These are phyloP conservation scores for Tryphoninae sp. DNA, from an alignment of 2,888 invertebrate species.

Conservation along the genomic window DNA sequence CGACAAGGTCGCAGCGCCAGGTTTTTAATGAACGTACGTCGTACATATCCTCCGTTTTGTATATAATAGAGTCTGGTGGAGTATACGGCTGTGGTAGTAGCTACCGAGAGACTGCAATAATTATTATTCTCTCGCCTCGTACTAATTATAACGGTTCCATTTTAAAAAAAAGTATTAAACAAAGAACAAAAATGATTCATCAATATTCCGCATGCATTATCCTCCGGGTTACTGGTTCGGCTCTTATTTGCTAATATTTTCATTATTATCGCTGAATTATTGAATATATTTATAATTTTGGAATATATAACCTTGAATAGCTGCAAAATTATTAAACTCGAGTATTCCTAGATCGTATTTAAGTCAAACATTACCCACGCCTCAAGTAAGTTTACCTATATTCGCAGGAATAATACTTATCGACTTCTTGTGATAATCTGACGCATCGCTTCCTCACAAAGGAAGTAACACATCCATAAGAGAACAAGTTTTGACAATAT, in stretches of 20 bases:
- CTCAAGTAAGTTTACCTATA: too few relatives aligned
- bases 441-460: too few relatives aligned
- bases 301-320: background rate
- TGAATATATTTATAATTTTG: constrained; percentile 40
- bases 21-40: constrained; percentile 13
- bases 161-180: background rate
- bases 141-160: constrained; percentile 38
- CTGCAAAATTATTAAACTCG: background rate
- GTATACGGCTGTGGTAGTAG: constrained; percentile 20
- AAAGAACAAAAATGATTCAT: constrained; percentile 17
- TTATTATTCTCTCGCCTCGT: constrained; percentile 22
- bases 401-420: background rate
- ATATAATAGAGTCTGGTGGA: background rate
- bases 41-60: constrained; percentile 17
- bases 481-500: too few relatives aligned
- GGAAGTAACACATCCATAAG: too few relatives aligned
- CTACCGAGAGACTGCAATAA: constrained; percentile 26
- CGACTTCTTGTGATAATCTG: background rate
- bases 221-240: constrained; percentile 8
- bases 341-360: background rate
- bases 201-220: constrained; percentile 6
- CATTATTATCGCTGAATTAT: constrained; percentile 57
- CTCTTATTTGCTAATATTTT: constrained; percentile 9
- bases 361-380: too few relatives aligned
- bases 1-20: constrained; percentile 59